A percentile compares a stretch with the other conserved stretches of the same genome.
These are phyloP conservation scores for Scaptomyza graminum DNA, from an alignment of 1,140 invertebrate genomes.

Conservation along the genomic window DNA sequence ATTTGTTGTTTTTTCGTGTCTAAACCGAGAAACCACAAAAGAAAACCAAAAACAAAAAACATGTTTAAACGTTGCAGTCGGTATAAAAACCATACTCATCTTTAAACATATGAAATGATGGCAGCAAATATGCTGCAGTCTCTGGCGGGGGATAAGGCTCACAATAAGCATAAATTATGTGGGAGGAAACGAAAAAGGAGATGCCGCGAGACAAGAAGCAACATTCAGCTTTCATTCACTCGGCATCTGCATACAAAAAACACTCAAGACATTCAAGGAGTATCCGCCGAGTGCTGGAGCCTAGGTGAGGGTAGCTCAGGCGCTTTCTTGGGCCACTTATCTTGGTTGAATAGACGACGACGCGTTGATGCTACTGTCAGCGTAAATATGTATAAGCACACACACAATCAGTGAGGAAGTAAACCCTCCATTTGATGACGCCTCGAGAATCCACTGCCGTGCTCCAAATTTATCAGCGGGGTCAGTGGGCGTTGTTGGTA, in stretches of 20 bases:
- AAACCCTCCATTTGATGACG: conserved; percentile 21
- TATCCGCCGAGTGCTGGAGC: neutral
- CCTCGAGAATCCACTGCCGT: conserved; percentile 10
- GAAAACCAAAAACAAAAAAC: conserved; percentile 14
- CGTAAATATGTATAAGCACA: conserved; percentile 46
- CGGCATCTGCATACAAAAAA: conserved; percentile 34
- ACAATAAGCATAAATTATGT: conserved; percentile 79
- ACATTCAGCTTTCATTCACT: neutral
- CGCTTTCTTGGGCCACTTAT: conserved; percentile 31
- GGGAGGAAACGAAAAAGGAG: conserved; percentile 23
- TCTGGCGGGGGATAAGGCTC: conserved; percentile 32
- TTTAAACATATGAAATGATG: conserved; percentile 4
- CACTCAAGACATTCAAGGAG: conserved; percentile 30
- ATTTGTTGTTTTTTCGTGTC: conserved; percentile 8
- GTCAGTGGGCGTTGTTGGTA: conserved; percentile 40
- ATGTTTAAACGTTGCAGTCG: too few species aligned
- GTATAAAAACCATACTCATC: neutral
- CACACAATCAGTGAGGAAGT: neutral
- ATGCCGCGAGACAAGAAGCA: conserved; percentile 22
- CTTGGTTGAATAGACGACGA: conserved; percentile 35
- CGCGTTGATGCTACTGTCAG: conserved; percentile 31
- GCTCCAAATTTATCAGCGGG: conserved; percentile 18
- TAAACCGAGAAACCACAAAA: conserved; percentile 30
- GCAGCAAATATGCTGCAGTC: conserved; percentile 44
- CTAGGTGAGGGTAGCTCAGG: neutral